These are phyloP conservation scores for Nasonia longicornis DNA, from an alignment of 1,140 invertebrate species.

Conservation along the genomic window DNA sequence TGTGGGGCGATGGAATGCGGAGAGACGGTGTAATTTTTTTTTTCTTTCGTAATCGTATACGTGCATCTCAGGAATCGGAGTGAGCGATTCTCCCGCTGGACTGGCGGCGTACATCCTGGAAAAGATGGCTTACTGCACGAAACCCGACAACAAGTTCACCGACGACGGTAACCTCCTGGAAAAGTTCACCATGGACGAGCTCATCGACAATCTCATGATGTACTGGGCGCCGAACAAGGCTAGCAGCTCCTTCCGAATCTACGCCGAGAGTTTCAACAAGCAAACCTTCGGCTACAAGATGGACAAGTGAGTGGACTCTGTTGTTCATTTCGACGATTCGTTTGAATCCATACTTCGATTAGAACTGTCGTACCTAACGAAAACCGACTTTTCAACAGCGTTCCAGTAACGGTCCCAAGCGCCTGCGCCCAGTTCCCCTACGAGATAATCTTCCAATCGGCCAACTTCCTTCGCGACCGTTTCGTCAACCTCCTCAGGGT, in stretches of 20 bases:
- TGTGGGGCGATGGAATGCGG: too few species aligned
- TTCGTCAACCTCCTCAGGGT: slow-evolving; percentile 76
- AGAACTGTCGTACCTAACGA: background rate
- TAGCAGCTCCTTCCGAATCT: slow-evolving; percentile 81
- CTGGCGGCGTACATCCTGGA: slow-evolving; percentile 87
- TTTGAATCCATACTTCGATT: background rate
- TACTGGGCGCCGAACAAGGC: slow-evolving; percentile 86
- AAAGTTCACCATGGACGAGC: slow-evolving; percentile 77
- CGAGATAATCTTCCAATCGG: slow-evolving; percentile 73
- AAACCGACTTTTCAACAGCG: background rate
- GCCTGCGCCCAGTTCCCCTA: slow-evolving; percentile 76
- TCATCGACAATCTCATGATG: slow-evolving; percentile 90
- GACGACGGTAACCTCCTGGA: slow-evolving; percentile 80
- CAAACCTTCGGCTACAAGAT: background rate
- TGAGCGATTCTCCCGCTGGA: slow-evolving; percentile 78
- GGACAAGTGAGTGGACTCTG: slow-evolving; percentile 21
- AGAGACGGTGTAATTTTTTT: too few species aligned
- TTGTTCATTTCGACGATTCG: background rate
- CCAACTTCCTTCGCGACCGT: slow-evolving; percentile 72
- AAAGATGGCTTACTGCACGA: slow-evolving; percentile 84
- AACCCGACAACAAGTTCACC: slow-evolving; percentile 65
- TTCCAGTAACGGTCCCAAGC: slow-evolving; percentile 71
- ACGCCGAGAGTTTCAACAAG: slow-evolving; percentile 75
- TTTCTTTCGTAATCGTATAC: too few species aligned
- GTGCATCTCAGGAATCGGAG: slow-evolving; percentile 68